These are phyloP conservation scores for Heliornis fulica DNA, from an alignment of 2,113 vertebrate species.

Conservation along the genomic window DNA sequence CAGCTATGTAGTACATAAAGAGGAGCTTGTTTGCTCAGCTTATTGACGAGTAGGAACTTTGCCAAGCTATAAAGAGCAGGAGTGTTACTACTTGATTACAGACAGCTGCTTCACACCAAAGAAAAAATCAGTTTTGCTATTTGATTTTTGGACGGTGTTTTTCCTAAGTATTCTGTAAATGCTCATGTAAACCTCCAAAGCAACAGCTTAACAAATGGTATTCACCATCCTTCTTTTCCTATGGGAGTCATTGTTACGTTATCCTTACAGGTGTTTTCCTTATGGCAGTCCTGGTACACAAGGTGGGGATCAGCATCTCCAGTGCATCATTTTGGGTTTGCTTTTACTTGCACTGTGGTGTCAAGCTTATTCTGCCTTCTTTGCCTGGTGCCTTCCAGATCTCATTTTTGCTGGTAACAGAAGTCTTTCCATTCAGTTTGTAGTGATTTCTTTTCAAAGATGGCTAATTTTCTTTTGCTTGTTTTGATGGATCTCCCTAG, in stretches of 20 bases:
- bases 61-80: slow-evolving; percentile 27
- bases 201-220: neutral
- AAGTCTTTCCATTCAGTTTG: neutral
- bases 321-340: neutral
- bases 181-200: neutral
- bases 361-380: neutral
- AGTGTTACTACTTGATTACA: slow-evolving; percentile 24
- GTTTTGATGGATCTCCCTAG: neutral
- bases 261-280: slow-evolving; percentile 36
- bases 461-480: neutral
- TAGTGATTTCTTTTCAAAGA: slow-evolving; percentile 1
- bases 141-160: neutral
- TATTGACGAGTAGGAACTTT: neutral
- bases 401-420: neutral
- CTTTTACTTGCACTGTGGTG: neutral
- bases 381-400: neutral
- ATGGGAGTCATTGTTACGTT: neutral
- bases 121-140: neutral
- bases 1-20: neutral
- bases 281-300: neutral
- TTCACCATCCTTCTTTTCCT: slow-evolving; percentile 1
- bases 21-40: slow-evolving; percentile 19
- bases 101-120: slow-evolving; percentile 45
- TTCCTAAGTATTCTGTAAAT: neutral
- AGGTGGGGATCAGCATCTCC: neutral